Percentiles rank a stretch among this genome's conserved stretches.
Conservation (phyloP, 1,140 invertebrate genomes). For the Ditylenchus dipsaci region DNA sequence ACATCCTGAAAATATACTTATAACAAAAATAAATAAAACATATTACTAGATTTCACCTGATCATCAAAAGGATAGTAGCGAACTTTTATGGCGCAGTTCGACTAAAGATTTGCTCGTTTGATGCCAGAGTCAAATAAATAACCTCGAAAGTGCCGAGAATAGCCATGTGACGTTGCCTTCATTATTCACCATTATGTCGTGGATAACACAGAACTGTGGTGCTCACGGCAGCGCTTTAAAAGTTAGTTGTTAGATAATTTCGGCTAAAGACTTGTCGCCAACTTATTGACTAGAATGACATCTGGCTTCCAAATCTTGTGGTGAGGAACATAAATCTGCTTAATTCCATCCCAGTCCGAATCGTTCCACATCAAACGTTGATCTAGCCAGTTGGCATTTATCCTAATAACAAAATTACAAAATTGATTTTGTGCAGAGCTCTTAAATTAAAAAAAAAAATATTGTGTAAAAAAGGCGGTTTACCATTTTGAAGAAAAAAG, state of each 20-base stretch:
- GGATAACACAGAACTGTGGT: constrained; percentile 9
- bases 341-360: constrained; percentile 51
- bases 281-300: constrained; percentile 54
- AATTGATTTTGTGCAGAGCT: too few relatives aligned
- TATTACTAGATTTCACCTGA: too few relatives aligned
- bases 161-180: constrained; percentile 63
- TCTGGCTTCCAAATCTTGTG: constrained; percentile 51
- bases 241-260: too few relatives aligned
- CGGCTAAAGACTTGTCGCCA: too few relatives aligned
- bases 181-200: constrained; percentile 46
- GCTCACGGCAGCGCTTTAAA: background rate
- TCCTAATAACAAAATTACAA: too few relatives aligned
- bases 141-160: constrained; percentile 62
- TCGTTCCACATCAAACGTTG: constrained; percentile 48
- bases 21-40: too few relatives aligned
- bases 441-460: too few relatives aligned
- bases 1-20: too few relatives aligned
- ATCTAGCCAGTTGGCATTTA: constrained; percentile 55
- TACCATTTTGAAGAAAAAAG: too few relatives aligned
- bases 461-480: too few relatives aligned
- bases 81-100: constrained; percentile 62
- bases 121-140: too few relatives aligned
- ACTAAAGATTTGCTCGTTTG: too few relatives aligned
- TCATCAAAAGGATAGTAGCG: constrained; percentile 63
- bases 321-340: constrained; percentile 52